Percentiles rank a stretch among this genome's conserved stretches.
Conservation (phyloP, 1,140 invertebrate genomes). For the Teleopsis dalmanni region DNA sequence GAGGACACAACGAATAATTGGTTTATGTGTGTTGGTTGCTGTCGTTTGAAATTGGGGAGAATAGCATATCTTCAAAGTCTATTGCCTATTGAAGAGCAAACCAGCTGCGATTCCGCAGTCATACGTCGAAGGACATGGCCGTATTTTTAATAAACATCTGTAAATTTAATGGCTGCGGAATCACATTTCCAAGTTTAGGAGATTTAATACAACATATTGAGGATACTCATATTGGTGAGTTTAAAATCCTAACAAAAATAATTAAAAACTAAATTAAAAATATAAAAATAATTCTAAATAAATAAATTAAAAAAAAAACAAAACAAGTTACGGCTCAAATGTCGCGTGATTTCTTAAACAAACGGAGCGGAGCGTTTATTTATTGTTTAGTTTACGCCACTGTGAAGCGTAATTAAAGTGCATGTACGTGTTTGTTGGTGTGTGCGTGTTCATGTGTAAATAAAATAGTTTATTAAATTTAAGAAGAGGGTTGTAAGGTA, state of each 20-base stretch:
- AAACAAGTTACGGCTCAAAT: background rate
- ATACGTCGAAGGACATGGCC: slow-evolving; percentile 53
- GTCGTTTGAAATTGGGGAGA: too few relatives aligned
- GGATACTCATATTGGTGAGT: slow-evolving; percentile 75
- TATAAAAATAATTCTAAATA: background rate
- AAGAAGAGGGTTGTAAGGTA: too few relatives aligned
- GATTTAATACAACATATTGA: slow-evolving; percentile 80
- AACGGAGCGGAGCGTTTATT: background rate
- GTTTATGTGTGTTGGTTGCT: too few relatives aligned
- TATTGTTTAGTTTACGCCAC: background rate
- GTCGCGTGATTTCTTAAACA: slow-evolving; percentile 5
- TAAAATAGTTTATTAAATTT: too few relatives aligned
- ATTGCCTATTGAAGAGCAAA: slow-evolving; percentile 1
- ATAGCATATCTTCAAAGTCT: too few relatives aligned
- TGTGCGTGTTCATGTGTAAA: background rate
- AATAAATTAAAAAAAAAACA: background rate
- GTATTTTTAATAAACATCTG: slow-evolving; percentile 80
- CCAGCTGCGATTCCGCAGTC: slow-evolving; percentile 19
- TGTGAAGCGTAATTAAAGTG: background rate
- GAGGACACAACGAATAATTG: background rate
- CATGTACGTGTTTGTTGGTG: background rate
- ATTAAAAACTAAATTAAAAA: background rate
- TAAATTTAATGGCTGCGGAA: slow-evolving; percentile 77
- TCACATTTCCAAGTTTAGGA: slow-evolving; percentile 67
- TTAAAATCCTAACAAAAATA: slow-evolving; percentile 14